These are phyloP conservation scores for Nasonia vitripennis DNA, from an alignment of 1,140 invertebrate genomes.

Conservation along the genomic window DNA sequence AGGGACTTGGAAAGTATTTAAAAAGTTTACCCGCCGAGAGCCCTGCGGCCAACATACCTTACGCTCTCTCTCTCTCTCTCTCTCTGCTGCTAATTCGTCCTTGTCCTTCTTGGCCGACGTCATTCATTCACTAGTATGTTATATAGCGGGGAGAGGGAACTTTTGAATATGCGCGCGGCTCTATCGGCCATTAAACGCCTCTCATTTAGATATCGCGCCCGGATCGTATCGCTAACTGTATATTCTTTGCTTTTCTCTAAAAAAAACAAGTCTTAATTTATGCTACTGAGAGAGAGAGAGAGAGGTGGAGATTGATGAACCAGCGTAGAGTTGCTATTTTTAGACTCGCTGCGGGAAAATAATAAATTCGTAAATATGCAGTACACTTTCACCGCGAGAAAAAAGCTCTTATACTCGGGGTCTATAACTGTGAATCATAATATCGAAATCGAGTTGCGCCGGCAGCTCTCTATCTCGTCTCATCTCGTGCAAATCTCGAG, in stretches of 20 bases:
- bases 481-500: constrained; percentile 44
- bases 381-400: background rate
- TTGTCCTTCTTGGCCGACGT: constrained; percentile 50
- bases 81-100: constrained; percentile 60
- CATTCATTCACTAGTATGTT: constrained; percentile 30
- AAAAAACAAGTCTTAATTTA: constrained; percentile 7
- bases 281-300: background rate
- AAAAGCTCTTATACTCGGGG: constrained; percentile 8
- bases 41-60: constrained; percentile 60
- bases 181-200: constrained; percentile 45
- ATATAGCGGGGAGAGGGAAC: constrained; percentile 1
- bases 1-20: constrained; percentile 68
- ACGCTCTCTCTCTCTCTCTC: no score
- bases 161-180: constrained; percentile 33
- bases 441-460: constrained; percentile 36
- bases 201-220: constrained; percentile 47
- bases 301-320: background rate
- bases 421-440: constrained; percentile 62
- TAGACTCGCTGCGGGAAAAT: background rate
- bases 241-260: background rate
- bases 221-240: constrained; percentile 29
- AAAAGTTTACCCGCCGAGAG: constrained; percentile 64
- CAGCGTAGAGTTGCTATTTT: background rate
- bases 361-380: no score
- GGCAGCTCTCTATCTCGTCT: constrained; percentile 36